Evolutionary conservation across 2,888 invertebrate genomes (phyloP), one percentile per base, ranked within the genome.

Genomic region (Beris chalybata): DNA sequence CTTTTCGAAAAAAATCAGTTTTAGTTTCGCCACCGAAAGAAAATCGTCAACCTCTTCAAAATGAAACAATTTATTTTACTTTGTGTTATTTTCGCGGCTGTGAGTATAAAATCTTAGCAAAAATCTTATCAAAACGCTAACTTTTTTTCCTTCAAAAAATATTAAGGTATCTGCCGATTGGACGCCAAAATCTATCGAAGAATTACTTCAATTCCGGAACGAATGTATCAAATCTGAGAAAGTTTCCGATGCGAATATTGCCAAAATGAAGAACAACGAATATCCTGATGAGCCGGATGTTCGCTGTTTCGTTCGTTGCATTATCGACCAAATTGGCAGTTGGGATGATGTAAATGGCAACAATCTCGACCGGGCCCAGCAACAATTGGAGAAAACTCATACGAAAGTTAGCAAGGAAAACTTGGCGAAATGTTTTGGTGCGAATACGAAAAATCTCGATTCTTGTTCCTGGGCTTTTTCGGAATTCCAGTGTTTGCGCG

Each of bases 301-400:
- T 22, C 22, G 22, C 22, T 22, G 54, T 31, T 31, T 15, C 11
- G 4, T n/a, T 31, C 54, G 54, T 6, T 54, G 54, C n/a, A 9
- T 2, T 6, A 31, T 31, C 4, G 3, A 5, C 4, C 1, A 54
- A 11, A 12, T 6, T 31, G 32, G n/a, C 4, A 54, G 9, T 12
- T 54, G 54, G 54, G 54, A 54, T 54, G 54, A 54, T 30, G 54
- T 54, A 30, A 54, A 4, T 1, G 32, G 54, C 54, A 32, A 2
- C n/a, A 30, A 31, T 30, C 31, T 12, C 31, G 54, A 54, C 0
- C 4, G 32, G 13, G 32, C 9, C 4, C n/a, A 30, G 4, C 11
- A 29, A 11, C 4, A 30, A 11, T n/a, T 30, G 4, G 11, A 11
- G 12, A 30, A 4, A 12, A 13, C 11, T 1, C 31, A 32, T 4